Base-by-base conservation (phyloP, 2,113 vertebrate species). In the Dicentrarchus labrax region DNA sequence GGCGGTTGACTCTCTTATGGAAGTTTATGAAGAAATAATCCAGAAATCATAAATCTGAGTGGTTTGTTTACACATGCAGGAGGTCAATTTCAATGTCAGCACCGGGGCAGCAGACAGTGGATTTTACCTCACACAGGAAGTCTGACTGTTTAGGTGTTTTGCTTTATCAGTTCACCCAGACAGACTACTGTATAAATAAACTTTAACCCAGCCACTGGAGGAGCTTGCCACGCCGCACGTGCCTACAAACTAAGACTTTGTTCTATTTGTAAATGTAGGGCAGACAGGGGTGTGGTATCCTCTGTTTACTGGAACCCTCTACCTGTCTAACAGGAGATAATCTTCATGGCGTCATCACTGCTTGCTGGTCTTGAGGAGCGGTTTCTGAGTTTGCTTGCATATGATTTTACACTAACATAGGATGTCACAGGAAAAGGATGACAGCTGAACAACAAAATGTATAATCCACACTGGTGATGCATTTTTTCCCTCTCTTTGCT, bases 181-280 rank as follows among this genome's bases (percentile, higher is more conserved):
- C 92, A 88, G 88, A 47, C 86, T 24, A 45, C 6, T 21, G 76
- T 91, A 93, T 84, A 93, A 92, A 94, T 92, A 91, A 93, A 90
- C 73, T 86, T 78, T 91, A 81, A 85, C 82, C 86, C 72, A 78
- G 78, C 56, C 80, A 2, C 75, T 81, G 68, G 60, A 77, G 56
- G 57, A 89, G 65, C 90, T 86, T 38, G n/a, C 70, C 41, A 57
- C 6, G 38, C 68, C 76, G 88, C 93, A 94, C 89, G 91, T 94
- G 93, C 82, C 61, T 74, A 60, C 83, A 87, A 85, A 87, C 83
- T 87, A 86, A 90, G 91, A 79, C 78, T 70, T 73, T 57, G 64
- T 80, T 91, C 92, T 88, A 92, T 91, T 90, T 89, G 86, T 90
- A 77, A 88, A 95, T 93, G 88, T 94, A 74, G 95, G 94, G 93